Base-by-base conservation (phyloP, 1,140 invertebrate genomes). In the Drosophila dunni region DNA sequence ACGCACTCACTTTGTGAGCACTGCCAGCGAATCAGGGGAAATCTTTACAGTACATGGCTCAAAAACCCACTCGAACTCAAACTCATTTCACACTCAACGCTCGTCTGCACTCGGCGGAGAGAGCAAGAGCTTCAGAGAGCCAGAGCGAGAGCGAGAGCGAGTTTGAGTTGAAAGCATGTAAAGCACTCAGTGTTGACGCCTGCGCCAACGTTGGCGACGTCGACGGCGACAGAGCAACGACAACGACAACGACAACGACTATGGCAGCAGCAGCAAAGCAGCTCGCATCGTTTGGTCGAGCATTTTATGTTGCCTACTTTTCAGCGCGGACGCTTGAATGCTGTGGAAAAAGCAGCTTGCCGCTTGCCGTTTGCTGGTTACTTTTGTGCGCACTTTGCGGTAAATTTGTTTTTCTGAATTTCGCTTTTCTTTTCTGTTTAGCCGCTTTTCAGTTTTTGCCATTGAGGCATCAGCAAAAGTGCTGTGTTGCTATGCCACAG, bases 21-120 rank as follows among this genome's bases (percentile, higher is more conserved):
- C 5, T 5, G 64, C 53, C 79, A 78, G 62, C 83, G 83, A 86
- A 86, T 86, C 83, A 86, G 83, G 83, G 83, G 83, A 86, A 86
- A 86, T 86, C 71, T 58, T 17, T 45, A 17, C 69, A 67, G 82
- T 85, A 85, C 15, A 85, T 85, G 74, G 63, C 42, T 13, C 36
- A 4, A 42, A 29, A 67, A 84, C 56, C 9, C 81, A 79, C 81
- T 85, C 81, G 6, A 36, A 81, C 50, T 64, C 65, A 54, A 68
- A 44, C n/a, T n/a, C 24, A 15, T 40, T 42, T n/a, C 2, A 20
- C 40, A 48, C 34, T 46, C 56, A 58, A 36, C 1, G 24, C 3
- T 53, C 62, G 33, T 17, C 15, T 10, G n/a, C 33, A 40, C 36
- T 56, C 34, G 20, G 36, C 8, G 45, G 45, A 36, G 48, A 15